These are phyloP conservation scores for Paedocypris micromegethes DNA, from an alignment of 2,797 vertebrate species.

Conservation along the genomic window DNA sequence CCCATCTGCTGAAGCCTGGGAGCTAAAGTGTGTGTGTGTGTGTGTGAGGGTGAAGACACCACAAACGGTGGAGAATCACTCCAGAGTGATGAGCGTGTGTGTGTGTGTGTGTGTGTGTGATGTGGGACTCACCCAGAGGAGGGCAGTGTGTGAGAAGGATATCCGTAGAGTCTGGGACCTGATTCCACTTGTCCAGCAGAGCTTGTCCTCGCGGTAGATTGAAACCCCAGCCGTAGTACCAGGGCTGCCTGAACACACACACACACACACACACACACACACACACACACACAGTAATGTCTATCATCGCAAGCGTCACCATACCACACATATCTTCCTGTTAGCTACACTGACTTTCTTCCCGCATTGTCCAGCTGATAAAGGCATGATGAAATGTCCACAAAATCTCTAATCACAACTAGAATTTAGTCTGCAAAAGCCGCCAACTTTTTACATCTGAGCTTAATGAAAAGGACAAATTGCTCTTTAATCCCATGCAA, in stretches of 20 bases:
- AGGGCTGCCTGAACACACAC: conserved; percentile 82
- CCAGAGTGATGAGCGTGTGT: conserved; percentile 28
- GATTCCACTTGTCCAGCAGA: conserved; percentile 96
- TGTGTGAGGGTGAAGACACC: conserved; percentile 26
- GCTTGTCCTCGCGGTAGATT: conserved; percentile 93
- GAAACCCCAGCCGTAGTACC: conserved; percentile 98
- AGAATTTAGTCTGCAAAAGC: too few relatives aligned
- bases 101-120: conserved; percentile 41
- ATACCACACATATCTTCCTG: conserved; percentile 12
- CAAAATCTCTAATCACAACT: too few relatives aligned
- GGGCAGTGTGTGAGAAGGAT: conserved; percentile 95
- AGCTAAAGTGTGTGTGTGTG: conserved; percentile 41
- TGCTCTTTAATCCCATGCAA: too few relatives aligned
- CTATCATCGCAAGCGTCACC: conserved; percentile 12
- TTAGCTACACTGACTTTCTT: background rate
- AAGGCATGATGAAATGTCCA: too few relatives aligned
- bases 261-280: conserved; percentile 24
- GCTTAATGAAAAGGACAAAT: too few relatives aligned
- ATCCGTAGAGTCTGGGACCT: conserved; percentile 90
- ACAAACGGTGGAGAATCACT: conserved; percentile 26
- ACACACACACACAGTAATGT: conserved; percentile 23
- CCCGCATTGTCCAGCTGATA: too few relatives aligned
- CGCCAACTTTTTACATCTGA: too few relatives aligned
- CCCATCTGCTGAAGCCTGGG: conserved; percentile 74
- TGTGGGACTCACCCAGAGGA: conserved; percentile 81